A percentile compares a stretch with the other conserved stretches of the same genome.
phyloP scores from a whole-genome alignment of 2,113 vertebrate species.

The Eleginops maclovinus region DNA sequence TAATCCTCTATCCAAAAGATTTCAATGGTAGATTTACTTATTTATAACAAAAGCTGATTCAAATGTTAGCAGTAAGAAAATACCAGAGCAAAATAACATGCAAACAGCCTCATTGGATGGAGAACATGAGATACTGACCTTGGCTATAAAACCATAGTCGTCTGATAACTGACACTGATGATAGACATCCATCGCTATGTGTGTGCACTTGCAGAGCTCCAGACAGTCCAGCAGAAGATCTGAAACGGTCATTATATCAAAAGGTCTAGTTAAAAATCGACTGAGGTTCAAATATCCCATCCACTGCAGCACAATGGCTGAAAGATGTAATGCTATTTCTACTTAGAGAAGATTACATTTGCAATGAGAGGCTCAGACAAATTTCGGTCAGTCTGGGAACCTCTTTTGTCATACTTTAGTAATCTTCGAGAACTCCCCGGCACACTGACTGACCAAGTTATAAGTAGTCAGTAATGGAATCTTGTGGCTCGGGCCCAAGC shows the following conservation, averaged over 20 bases:
- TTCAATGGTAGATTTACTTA: background rate
- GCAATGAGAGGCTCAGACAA: too few species aligned
- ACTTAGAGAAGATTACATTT: too few species aligned
- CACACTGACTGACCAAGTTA: too few species aligned
- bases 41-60: background rate
- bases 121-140: conserved; percentile 81
- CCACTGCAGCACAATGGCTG: too few species aligned
- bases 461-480: too few species aligned
- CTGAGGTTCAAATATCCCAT: too few species aligned
- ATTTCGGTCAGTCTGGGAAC: too few species aligned
- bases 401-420: too few species aligned
- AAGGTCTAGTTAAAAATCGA: background rate
- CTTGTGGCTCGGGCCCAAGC: too few species aligned
- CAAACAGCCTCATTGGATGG: background rate
- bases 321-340: too few species aligned
- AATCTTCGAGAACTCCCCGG: too few species aligned
- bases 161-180: conserved; percentile 95
- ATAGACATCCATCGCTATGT: conserved; percentile 89
- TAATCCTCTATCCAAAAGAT: background rate
- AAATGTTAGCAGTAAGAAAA: conserved; percentile 1
- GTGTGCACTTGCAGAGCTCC: conserved; percentile 94
- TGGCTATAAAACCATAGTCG: conserved; percentile 86
- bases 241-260: conserved; percentile 65
- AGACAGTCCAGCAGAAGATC: conserved; percentile 92
- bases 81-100: background rate